Conservation (phyloP, 1,140 invertebrate species). For the Parapsyche elsis region DNA sequence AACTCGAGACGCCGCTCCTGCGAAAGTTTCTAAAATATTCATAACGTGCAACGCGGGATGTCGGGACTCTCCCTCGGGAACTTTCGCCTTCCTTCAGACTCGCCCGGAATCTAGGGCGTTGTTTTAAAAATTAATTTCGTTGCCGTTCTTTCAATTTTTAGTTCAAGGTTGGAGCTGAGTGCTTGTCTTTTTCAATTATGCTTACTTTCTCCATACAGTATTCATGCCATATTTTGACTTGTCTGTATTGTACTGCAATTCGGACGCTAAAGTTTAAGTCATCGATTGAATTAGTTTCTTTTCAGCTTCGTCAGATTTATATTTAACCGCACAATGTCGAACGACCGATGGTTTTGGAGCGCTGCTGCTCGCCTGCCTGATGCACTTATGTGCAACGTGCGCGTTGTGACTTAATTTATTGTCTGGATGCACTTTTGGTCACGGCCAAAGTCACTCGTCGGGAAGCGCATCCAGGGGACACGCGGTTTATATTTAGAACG, state of each 20-base stretch:
- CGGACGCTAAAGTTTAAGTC: too few species aligned
- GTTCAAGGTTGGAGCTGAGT: background rate
- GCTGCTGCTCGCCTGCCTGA: too few species aligned
- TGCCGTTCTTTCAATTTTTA: too few species aligned
- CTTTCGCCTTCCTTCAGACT: too few species aligned
- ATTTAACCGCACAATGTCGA: background rate
- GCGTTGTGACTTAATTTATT: conserved; percentile 16
- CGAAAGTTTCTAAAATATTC: conserved; percentile 8
- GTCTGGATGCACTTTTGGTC: conserved; percentile 26
- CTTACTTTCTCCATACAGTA: background rate
- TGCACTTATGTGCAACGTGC: background rate
- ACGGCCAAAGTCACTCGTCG: conserved; percentile 31
- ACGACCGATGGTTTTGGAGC: background rate
- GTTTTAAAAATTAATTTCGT: too few species aligned
- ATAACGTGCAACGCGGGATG: background rate
- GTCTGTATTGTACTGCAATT: too few species aligned
- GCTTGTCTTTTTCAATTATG: background rate
- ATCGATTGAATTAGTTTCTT: too few species aligned
- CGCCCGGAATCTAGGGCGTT: too few species aligned
- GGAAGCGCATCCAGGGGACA: conserved; percentile 9
- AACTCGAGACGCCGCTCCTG: background rate
- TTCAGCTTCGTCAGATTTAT: background rate
- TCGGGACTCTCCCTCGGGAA: too few species aligned
- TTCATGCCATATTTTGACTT: background rate
- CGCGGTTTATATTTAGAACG: conserved; percentile 16